Base-by-base conservation (phyloP, 2,797 vertebrate genomes). In the Taenioides sp. region DNA sequence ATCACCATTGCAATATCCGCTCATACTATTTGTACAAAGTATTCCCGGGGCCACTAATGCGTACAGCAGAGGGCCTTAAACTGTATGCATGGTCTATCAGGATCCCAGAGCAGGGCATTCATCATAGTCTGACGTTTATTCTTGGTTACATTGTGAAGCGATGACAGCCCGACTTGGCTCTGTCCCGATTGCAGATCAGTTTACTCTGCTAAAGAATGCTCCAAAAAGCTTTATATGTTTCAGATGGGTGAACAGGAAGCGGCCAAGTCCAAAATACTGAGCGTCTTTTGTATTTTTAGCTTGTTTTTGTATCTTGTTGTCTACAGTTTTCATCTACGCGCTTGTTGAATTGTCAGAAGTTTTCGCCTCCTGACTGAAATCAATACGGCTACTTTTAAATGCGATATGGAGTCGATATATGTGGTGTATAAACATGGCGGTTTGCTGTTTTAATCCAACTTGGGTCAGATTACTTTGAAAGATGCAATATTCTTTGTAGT, bases 381-480 rank as follows among this genome's bases (percentile, higher is more conserved):
- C 61, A 78, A 34, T 67, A 10, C 5, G 9, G 25, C 27, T 67
- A 23, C 18, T 54, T 55, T 74, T 65, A 43, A 62, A 76, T 49
- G 23, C 57, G 10, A 47, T 55, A 62, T 69, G 7, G 14, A 34
- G 68, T 28, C 43, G 34, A 37, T 27, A 25, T 64, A 18, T 65
- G 62, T 5, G 4, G 55, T 61, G 50, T 65, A 68, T 76, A 67
- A 71, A 62, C 67, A 55, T 27, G 17, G n/a, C 37, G 47, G 63
- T 49, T 25, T 58, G 52, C 72, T 69, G n/a, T 58, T 72, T 70
- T 72, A 74, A 72, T 71, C 28, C 69, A 74, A 69, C 25, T 43
- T 14, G 17, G 43, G 20, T 64, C 22, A 52, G 34, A n/a, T 22
- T 50, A 62, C 47, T 40, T 61, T 34, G 17, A 67, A 4, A 14